Base-by-base conservation (phyloP, 2,888 invertebrate genomes). In the Drosophila pseudotalamancana region DNA sequence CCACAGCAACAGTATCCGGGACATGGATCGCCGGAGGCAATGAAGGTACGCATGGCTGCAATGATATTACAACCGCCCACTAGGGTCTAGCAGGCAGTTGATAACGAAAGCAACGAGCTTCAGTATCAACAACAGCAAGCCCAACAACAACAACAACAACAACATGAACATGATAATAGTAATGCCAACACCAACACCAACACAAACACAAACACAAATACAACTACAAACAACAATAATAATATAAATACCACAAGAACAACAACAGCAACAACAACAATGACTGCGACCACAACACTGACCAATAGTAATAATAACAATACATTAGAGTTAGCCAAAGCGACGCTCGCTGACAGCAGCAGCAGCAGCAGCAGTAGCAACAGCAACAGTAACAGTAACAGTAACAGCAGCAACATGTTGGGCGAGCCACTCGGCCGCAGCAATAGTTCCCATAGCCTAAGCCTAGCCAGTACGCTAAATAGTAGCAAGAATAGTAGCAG, bases 21-120 rank as follows among this genome's bases (percentile, higher is more conserved):
- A 76, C 90, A 90, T 87, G 90, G 92, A 90, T 94, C 94, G 91
- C 96, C 94, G 89, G 96, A 94, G 93, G 95, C 95, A 92, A 95
- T 96, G 94, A 96, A 96, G 95, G 96, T 97, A 93, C 96, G 96
- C 92, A 95, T 96, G 92, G 96, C 96, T 90, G 96, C 97, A 91
- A 96, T 96, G 93, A 96, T 96, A 92, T 93, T 96, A 92, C 96
- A 96, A 93, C 95, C 96, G 88, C 96, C 97, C 92, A 96, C 96
- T 93, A 95, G 96, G 93, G 96, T 95, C 91, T 92, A 92, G 92
- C 91, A 91, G 91, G 91, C 91, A 91, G 90, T 90, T 89, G 90
- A 89, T 89, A 88, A 85, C 82, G 80, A 82, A 70, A 72, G 77
- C 83, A 76, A 77, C 63, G 65, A 82, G 81, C 77, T 80, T 57